Percentiles rank a stretch among this genome's conserved stretches.
Conservation (phyloP, 2,797 vertebrate species). For the Holocentrus rufus region DNA sequence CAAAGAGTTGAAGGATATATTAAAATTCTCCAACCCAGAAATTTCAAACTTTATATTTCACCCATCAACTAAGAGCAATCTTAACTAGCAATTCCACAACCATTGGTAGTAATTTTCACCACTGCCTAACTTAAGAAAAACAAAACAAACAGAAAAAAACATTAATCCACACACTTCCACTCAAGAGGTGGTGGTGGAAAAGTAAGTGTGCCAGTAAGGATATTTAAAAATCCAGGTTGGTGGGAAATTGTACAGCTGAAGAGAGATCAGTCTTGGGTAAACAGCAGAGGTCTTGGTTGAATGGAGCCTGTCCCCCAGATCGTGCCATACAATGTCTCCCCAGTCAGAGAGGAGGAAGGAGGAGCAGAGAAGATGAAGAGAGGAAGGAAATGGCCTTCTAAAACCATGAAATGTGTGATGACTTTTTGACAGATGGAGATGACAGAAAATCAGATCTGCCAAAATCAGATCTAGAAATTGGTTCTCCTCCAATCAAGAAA, state of each 20-base stretch:
- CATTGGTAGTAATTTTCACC: not conserved
- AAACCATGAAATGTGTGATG: constrained; percentile 51
- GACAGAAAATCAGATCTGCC: constrained; percentile 42
- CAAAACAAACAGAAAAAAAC: too few relatives aligned
- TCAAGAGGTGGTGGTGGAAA: constrained; percentile 14
- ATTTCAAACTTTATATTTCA: too few relatives aligned
- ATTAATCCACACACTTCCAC: constrained; percentile 23
- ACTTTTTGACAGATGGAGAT: constrained; percentile 49
- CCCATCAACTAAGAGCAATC: too few relatives aligned
- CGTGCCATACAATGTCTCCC: constrained; percentile 51
- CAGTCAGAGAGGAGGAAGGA: constrained; percentile 8
- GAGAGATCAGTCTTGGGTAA: constrained; percentile 55
- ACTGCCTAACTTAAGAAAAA: not conserved
- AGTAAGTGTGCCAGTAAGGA: constrained; percentile 41
- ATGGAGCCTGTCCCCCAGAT: constrained; percentile 48
- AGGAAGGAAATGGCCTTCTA: constrained; percentile 34
- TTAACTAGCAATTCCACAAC: not conserved
- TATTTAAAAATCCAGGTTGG: constrained; percentile 52
- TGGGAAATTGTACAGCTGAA: constrained; percentile 59
- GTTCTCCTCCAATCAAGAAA: constrained; percentile 26
- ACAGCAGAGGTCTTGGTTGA: constrained; percentile 52
- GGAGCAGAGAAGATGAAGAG: constrained; percentile 12
- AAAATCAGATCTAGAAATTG: constrained; percentile 38
- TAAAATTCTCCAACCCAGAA: too few relatives aligned
- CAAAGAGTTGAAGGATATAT: too few relatives aligned